These are phyloP conservation scores for Cynopterus brachyotis DNA, from an alignment of 2,113 vertebrate species.

Conservation along the genomic window DNA sequence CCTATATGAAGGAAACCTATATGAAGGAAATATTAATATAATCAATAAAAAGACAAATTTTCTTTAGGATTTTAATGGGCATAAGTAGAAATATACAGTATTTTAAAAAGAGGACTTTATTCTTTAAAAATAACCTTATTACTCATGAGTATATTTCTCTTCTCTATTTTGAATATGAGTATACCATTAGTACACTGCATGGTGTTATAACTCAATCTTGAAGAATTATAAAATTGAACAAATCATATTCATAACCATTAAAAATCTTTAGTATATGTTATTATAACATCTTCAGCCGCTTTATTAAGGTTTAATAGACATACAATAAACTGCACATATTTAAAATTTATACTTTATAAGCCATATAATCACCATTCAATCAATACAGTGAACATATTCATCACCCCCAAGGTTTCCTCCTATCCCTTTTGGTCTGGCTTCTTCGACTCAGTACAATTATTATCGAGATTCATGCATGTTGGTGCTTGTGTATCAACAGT, in stretches of 20 bases:
- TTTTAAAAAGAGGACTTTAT: neutral
- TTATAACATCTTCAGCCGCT: neutral
- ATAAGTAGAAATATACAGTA: neutral
- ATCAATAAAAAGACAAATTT: neutral
- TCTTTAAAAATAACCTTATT: neutral
- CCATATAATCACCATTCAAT: neutral
- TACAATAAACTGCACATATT: neutral
- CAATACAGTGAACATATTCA: neutral
- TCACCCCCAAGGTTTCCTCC: neutral
- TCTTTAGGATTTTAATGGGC: neutral
- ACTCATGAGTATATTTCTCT: neutral
- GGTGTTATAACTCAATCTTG: neutral
- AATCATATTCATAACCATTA: neutral
- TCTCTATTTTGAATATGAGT: neutral
- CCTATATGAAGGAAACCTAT: neutral
- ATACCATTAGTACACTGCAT: neutral
- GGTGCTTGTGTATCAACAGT: neutral
- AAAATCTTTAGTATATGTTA: neutral
- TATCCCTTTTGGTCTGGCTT: neutral
- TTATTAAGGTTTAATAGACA: neutral
- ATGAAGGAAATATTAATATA: neutral
- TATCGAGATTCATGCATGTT: neutral
- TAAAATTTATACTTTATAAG: neutral
- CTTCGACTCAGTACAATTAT: neutral
- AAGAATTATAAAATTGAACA: conserved; percentile 38